Base-by-base conservation (phyloP, 1,140 invertebrate species). In the Pygmarrhopalites habei region DNA sequence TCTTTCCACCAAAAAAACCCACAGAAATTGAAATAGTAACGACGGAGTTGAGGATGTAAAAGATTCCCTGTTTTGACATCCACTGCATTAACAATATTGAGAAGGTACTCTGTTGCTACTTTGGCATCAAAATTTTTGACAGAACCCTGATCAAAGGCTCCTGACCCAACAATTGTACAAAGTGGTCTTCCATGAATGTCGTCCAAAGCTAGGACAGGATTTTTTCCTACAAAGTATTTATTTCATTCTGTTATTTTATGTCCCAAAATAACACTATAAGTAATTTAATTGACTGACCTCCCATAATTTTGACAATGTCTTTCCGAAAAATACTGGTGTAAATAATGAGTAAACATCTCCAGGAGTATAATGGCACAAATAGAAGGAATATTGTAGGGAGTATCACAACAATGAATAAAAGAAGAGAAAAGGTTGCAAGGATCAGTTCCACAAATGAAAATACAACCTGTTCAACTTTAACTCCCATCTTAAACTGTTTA, bases 1-100 rank as follows among this genome's bases (percentile, higher is more conserved):
- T 41, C 49, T 26, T 66, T 64, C 68, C 68, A 70, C 65, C 65
- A 70, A 32, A 67, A 46, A 46, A 43, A 70, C 15, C 68, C 68
- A n/a, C 61, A 35, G 62, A 62, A 70, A 41, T 67, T 60, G 23
- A 58, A 51, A 52, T 62, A 67, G 32, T 70, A 67, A 43, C 63
- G 62, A 19, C 58, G 62, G 15, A 61, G 32, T 51, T 67, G 58
- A 14, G 68, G 65, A 62, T 70, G 43, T 28, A 62, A 17, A 12
- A 60, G 49, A 29, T 44, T 12, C 14, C 44, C 39, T 1, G 62
- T 64, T 12, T 29, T 25, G 15, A 44, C 52, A 44, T 68, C 53
- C 15, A 39, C n/a, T 28, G 44, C 46, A 19, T 64, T 55, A 1
- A 65, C 59, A 59, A 55, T 23, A 57, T 58, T 56, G 1, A 26